Conservation (phyloP, 2,888 invertebrate genomes). For the Kryphioiulus occultus region DNA sequence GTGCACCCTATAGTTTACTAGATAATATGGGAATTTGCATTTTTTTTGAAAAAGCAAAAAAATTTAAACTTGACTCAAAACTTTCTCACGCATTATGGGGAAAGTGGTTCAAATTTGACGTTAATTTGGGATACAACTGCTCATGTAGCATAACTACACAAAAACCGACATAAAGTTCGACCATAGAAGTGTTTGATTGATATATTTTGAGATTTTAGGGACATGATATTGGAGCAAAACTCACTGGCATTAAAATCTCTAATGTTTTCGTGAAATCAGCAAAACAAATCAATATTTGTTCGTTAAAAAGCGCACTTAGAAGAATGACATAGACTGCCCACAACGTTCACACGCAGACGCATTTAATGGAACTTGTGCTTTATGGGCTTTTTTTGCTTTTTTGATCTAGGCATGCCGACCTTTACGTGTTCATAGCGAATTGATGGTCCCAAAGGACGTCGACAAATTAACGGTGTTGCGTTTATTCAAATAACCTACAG, state of each 20-base stretch:
- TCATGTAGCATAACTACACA: no score
- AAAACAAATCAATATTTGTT: not conserved
- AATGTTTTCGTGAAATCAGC: not conserved
- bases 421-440: not conserved
- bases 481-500: not conserved
- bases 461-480: constrained; percentile 22
- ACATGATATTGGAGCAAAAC: not conserved
- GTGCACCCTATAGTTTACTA: no score
- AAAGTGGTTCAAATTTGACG: no score
- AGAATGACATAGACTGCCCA: not conserved
- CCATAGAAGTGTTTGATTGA: no score
- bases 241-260: not conserved
- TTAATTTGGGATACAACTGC: no score
- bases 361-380: not conserved
- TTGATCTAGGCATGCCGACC: not conserved
- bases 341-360: not conserved
- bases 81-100: no score
- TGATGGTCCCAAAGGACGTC: not conserved
- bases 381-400: not conserved
- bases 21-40: no score
- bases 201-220: no score
- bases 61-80: no score
- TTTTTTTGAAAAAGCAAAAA: no score
- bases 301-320: not conserved
- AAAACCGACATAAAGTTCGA: no score